Evolutionary conservation across 2,113 vertebrate species (phyloP), one percentile per base, ranked within the genome.

Genomic region (Xenopus tropicalis): DNA sequence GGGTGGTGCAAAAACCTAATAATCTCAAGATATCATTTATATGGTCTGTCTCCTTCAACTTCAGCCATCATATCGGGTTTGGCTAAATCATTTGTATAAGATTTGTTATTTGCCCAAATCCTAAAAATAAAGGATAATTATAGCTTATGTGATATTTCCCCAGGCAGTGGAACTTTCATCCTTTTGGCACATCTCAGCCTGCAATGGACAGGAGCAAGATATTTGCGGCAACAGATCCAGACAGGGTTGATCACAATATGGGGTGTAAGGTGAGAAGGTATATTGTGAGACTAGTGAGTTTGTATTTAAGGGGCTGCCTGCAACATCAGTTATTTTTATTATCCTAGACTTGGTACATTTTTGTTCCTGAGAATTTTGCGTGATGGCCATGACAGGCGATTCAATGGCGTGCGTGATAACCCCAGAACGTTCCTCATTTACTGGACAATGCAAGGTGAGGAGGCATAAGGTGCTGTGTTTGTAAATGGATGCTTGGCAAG

Each of bases 391-490:
- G 89, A 92, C 78, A 87, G 84, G 80, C 83, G 89, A 74, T 93
- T 94, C 59, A 84, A 89, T 85, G 80, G 84, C 58, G 87, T 92
- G 80, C 88, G 87, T 83, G 85, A 89, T 69, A 86, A 82, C 74
- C 88, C 89, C 20, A 85, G 86, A 80, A 83, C 80, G 29, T 93
- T 93, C 83, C 91, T 92, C 66, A 78, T 93, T 2, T 91, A 90
- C 44, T 92, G 89, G 91, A 93, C 82, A 65, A n/a, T 92, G 79
- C 90, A 93, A 91, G 89, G 90, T 92, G 85, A 82, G 68, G n/a
- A 46, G 29, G 13, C 11, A 5, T 29, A 42, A 56, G 14, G 16
- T 22, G 17, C 11, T 14, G 6, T 61, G 16, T 44, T 14, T 10
- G 17, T 14, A 20, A 23, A 46, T 46, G 44, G 44, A 29, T 29